These are phyloP conservation scores for Melinaea marsaeus DNA, from an alignment of 2,888 invertebrate species.

Conservation along the genomic window DNA sequence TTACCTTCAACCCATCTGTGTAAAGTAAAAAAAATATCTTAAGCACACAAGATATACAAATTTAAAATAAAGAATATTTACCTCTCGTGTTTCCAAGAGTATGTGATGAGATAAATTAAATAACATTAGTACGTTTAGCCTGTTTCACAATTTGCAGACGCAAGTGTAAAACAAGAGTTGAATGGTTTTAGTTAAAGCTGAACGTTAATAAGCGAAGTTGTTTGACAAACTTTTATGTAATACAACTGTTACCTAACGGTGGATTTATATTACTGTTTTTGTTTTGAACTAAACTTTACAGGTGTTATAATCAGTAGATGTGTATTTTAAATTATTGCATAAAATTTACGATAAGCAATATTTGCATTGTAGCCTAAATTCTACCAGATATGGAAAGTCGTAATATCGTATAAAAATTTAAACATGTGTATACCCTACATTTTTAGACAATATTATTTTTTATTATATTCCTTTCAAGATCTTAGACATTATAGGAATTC, in stretches of 20 bases:
- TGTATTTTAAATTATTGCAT: not conserved
- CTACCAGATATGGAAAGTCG: no score
- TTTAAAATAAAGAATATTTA: not conserved
- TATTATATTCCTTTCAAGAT: no score
- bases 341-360: no score
- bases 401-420: no score
- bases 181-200: constrained; percentile 4
- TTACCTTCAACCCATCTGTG: no score
- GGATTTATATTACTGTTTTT: not conserved
- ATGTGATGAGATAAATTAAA: not conserved
- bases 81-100: not conserved
- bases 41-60: not conserved
- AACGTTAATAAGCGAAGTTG: constrained; percentile 5
- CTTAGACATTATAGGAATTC: no score
- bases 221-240: constrained; percentile 5
- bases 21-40: no score
- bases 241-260: not conserved
- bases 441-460: no score
- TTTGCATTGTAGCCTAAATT: no score
- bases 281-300: not conserved
- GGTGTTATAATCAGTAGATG: not conserved
- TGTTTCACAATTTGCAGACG: constrained; percentile 5
- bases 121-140: constrained; percentile 2
- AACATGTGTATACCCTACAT: no score
- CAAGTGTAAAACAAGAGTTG: constrained; percentile 6